These are phyloP conservation scores for Lagodon rhomboides DNA, from an alignment of 2,797 vertebrate species.

Conservation along the genomic window DNA sequence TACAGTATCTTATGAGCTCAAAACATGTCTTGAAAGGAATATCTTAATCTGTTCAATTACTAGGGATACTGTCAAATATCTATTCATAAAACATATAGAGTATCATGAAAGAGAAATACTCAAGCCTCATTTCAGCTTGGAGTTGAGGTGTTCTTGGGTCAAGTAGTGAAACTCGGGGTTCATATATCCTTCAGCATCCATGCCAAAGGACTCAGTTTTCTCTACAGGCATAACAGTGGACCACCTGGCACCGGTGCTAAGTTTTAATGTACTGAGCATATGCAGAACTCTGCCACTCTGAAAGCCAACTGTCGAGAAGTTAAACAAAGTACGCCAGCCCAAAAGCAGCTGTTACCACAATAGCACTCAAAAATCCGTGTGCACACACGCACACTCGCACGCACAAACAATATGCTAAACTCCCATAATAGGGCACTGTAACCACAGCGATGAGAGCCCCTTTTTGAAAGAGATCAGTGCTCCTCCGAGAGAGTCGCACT, in stretches of 20 bases:
- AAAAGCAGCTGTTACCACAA: constrained; percentile 35
- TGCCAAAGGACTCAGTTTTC: constrained; percentile 1
- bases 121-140: too few species aligned
- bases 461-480: constrained; percentile 61
- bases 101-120: too few species aligned
- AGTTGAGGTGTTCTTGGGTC: too few species aligned
- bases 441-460: constrained; percentile 37
- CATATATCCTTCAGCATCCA: too few species aligned
- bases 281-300: not conserved
- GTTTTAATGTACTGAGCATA: constrained; percentile 6
- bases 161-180: too few species aligned
- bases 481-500: constrained; percentile 61
- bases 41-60: too few species aligned
- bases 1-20: too few species aligned
- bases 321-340: constrained; percentile 3
- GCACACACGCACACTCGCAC: constrained; percentile 6
- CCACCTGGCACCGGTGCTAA: constrained; percentile 13
- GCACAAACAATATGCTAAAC: constrained; percentile 59
- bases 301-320: constrained; percentile 27
- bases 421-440: constrained; percentile 43
- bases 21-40: too few species aligned
- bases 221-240: not conserved
- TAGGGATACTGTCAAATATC: too few species aligned
- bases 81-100: too few species aligned
- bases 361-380: not conserved